Evolutionary conservation across 2,888 invertebrate genomes (phyloP), one percentile per base, ranked within the genome.

Genomic region (Aproaerema taeniolella): DNA sequence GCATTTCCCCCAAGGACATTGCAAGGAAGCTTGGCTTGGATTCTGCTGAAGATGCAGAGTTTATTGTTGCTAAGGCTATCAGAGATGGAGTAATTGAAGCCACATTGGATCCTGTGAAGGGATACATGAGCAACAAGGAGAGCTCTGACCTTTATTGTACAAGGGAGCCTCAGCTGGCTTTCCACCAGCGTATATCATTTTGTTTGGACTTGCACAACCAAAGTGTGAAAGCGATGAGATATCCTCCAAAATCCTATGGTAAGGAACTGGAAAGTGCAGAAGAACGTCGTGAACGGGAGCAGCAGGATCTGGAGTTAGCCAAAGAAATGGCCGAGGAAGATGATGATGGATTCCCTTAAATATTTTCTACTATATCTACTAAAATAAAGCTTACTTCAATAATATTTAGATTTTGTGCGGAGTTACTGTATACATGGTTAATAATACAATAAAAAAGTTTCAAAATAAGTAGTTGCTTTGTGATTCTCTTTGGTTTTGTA

Each of bases 321-420:
- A 99, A 99, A 77, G 99, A 99, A 87, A 97, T 99, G 94, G 98
- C 98, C 5, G 99, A 99, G 69, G 99, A 99, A 71, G 99, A 99
- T 78, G 98, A 98, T 88, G 97, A 97, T 86, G 94, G 94, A 51
- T 94, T 94, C 67, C 87, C 87, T 64, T 87, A 63, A 78, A 58
- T 39, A 17, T 49, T 33, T 36, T 42, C 26, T 38, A 20, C 20
- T 4, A 6, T 20, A 6, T 20, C 7, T 4, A 4, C 20, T 20
- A 20, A 4, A 20, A 20, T 20, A 20, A 6, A 6, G 4, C 7
- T 20, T 26, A 26, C n/a, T 26, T 9, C 8, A 20, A 20, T 20
- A 6, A 20, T 26, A n/a, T n/a, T 26, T 26, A 26, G 8, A 26
- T 26, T 26, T 26, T 26, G 35, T 35, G 26, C 15, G 20, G 12